phyloP scores from a whole-genome alignment of 2,888 invertebrate species.

The Steromphala cineraria region DNA sequence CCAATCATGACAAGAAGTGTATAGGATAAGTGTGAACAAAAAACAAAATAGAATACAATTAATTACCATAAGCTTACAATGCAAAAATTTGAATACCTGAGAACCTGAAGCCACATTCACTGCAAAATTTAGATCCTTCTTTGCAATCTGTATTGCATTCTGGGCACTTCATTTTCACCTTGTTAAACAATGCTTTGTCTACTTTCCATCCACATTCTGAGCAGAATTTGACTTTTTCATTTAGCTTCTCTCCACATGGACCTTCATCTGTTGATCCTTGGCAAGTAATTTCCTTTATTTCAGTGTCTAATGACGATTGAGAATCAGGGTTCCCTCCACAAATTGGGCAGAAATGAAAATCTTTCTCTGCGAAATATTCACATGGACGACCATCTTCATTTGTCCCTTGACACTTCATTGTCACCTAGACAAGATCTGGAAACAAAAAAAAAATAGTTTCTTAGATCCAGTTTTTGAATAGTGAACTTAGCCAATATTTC shows the following conservation, averaged over 20 bases:
- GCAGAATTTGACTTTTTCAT: constrained; percentile 2
- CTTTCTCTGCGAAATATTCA: not conserved
- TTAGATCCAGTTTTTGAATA: too few species aligned
- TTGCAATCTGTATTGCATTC: not conserved
- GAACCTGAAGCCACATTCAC: not conserved
- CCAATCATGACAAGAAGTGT: too few species aligned
- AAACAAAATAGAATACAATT: too few species aligned
- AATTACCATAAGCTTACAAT: too few species aligned
- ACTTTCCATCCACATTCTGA: constrained; percentile 11
- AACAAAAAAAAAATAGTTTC: not conserved
- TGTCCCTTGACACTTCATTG: not conserved
- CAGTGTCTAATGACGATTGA: not conserved
- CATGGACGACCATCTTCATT: not conserved
- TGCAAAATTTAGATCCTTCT: not conserved
- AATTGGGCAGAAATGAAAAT: not conserved
- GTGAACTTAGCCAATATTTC: too few species aligned
- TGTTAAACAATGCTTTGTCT: not conserved
- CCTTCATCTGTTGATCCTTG: not conserved
- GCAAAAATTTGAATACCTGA: too few species aligned
- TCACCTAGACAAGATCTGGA: not conserved
- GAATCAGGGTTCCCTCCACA: not conserved
- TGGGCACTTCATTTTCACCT: not conserved
- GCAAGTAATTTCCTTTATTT: not conserved
- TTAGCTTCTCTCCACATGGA: constrained; percentile 1
- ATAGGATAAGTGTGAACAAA: too few species aligned